Base-by-base conservation (phyloP, 2,797 vertebrate genomes). In the Pachyuromys duprasi region DNA sequence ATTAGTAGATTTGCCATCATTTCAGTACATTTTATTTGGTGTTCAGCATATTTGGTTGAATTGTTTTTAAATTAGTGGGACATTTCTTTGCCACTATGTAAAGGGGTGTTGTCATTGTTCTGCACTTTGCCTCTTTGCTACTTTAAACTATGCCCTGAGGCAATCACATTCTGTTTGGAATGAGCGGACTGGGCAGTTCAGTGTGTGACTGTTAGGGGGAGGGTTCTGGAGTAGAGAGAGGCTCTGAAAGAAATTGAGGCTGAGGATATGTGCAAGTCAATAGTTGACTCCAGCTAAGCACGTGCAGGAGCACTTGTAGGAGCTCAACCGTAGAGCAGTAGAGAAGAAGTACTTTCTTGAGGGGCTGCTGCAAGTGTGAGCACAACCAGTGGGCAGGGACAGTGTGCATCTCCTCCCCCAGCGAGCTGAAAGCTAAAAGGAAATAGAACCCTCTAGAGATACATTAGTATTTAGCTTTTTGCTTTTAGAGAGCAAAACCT, bases 61-160 rank as follows among this genome's bases (percentile, higher is more conserved):
- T 4, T 55, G 57, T 67, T 83, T 81, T 65, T 26, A 39, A 15
- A n/a, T 81, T 8, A 26, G 31, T 3, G 5, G 92, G 6, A 36
- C 49, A 81, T 39, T 91, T 90, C 76, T 94, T 49, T 49, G 49
- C 89, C n/a, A 91, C 3, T 74, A 83, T 91, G 69, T 83, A 70
- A 67, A 72, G 45, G 39, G 45, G 75, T 69, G 83, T 75, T 87
- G 55, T 31, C n/a, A 93, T 36, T 90, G 17, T 42, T 93, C 28
- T 87, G 20, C 26, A 57, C 13, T 91, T 86, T 57, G n/a, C 86
- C 81, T 39, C 57, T 86, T 49, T 89, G 63, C 89, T 93, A 89
- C 15, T 86, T 92, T 91, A 31, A 31, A 63, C 18, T 86, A 78
- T 78, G 45, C 33, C 13, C 67, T 60, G 80, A 82, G 79, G 17